phyloP scores from a whole-genome alignment of 2,888 invertebrate species.

The Thecocarcelia acutangulata region DNA sequence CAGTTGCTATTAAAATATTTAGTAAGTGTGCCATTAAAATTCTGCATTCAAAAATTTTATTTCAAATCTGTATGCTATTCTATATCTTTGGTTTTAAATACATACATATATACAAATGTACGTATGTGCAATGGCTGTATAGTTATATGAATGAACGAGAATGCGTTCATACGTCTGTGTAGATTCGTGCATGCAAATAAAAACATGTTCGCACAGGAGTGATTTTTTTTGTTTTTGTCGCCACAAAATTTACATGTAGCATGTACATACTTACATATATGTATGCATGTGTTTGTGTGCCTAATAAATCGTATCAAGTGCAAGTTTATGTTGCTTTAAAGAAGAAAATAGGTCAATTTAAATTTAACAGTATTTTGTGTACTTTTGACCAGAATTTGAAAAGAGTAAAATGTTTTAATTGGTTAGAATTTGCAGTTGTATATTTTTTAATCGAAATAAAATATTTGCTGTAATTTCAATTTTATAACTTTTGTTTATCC shows the following conservation, averaged over 20 bases:
- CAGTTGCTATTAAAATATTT: slow-evolving; percentile 26
- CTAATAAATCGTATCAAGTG: slow-evolving; percentile 55
- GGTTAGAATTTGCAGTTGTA: neutral
- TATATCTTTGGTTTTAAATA: neutral
- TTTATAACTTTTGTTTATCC: too few relatives aligned
- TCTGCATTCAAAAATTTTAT: slow-evolving; percentile 18
- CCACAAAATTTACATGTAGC: neutral
- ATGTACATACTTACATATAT: too few relatives aligned
- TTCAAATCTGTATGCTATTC: slow-evolving; percentile 31
- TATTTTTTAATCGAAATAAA: too few relatives aligned
- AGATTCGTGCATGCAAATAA: neutral
- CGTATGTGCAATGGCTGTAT: neutral
- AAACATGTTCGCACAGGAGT: neutral
- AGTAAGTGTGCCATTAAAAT: slow-evolving; percentile 4
- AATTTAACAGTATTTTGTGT: slow-evolving; percentile 3
- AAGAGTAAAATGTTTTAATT: slow-evolving; percentile 12
- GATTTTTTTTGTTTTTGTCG: slow-evolving; percentile 4
- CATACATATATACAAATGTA: too few relatives aligned
- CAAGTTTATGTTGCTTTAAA: slow-evolving; percentile 53
- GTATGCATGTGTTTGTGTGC: neutral
- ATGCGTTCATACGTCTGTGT: neutral
- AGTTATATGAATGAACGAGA: neutral
- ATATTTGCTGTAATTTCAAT: too few relatives aligned
- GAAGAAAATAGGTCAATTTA: slow-evolving; percentile 57
- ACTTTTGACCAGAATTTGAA: neutral